Conservation (phyloP, 2,888 invertebrate species). For the Amphipyra tragopoginis region DNA sequence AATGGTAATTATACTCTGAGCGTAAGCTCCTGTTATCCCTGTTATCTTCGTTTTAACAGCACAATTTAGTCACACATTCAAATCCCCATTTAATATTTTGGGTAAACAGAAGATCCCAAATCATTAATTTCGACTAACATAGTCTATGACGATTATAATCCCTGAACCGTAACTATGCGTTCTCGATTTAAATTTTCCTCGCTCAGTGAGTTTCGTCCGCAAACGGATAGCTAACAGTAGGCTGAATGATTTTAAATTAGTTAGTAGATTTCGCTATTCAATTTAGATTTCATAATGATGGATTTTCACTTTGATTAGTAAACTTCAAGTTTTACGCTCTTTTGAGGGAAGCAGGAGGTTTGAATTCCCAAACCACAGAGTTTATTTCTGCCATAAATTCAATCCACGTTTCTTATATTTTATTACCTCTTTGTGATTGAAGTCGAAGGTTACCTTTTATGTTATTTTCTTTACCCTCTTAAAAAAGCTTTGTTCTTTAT, state of each 20-base stretch:
- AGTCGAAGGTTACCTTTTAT: conserved; percentile 49
- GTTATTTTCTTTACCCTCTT: conserved; percentile 37
- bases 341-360: conserved; percentile 24
- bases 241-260: conserved; percentile 37
- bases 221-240: conserved; percentile 26
- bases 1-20: conserved; percentile 47
- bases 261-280: conserved; percentile 41
- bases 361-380: conserved; percentile 39
- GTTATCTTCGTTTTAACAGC: conserved; percentile 56
- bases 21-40: conserved; percentile 32
- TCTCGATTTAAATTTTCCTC: conserved; percentile 51
- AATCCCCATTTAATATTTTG: conserved; percentile 66
- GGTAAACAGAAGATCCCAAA: conserved; percentile 60
- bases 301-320: conserved; percentile 28
- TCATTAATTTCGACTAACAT: conserved; percentile 61
- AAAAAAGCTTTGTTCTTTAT: conserved; percentile 24
- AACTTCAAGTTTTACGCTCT: conserved; percentile 19
- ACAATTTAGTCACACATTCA: conserved; percentile 61
- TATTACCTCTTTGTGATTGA: conserved; percentile 55
- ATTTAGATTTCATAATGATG: conserved; percentile 36
- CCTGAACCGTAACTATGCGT: conserved; percentile 41
- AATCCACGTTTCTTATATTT: conserved; percentile 50
- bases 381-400: conserved; percentile 47
- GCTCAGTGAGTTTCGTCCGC: conserved; percentile 38
- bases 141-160: conserved; percentile 52